These are phyloP conservation scores for Notodonta dromedarius DNA, from an alignment of 2,888 invertebrate species.

Conservation along the genomic window DNA sequence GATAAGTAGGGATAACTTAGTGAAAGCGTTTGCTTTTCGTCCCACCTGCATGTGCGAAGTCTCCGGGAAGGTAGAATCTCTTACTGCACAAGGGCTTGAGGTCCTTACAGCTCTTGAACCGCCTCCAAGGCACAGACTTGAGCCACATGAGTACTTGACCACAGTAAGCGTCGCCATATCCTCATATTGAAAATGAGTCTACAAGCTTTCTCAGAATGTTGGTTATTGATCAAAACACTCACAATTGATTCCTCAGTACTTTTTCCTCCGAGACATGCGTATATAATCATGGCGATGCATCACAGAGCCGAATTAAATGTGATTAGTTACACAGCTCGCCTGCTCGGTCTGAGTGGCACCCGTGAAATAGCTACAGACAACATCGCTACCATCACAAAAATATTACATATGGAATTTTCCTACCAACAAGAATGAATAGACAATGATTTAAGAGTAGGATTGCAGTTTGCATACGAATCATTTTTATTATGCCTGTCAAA, in stretches of 20 bases:
- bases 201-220: not conserved
- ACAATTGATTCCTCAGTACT: not conserved
- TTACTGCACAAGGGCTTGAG: too few relatives aligned
- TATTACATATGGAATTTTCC: constrained; percentile 6
- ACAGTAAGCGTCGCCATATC: too few relatives aligned
- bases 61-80: too few relatives aligned
- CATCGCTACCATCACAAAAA: constrained; percentile 17
- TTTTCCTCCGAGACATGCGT: constrained; percentile 25
- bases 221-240: not conserved
- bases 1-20: too few relatives aligned
- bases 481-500: not conserved
- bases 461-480: not conserved
- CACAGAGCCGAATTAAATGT: constrained; percentile 31
- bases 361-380: constrained; percentile 47
- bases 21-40: too few relatives aligned
- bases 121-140: too few relatives aligned
- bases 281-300: constrained; percentile 36
- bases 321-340: constrained; percentile 35
- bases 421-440: not conserved
- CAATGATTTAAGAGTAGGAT: not conserved
- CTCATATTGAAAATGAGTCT: too few relatives aligned
- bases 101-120: too few relatives aligned
- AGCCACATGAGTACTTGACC: too few relatives aligned
- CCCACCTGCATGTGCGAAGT: too few relatives aligned
- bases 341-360: constrained; percentile 38